Conservation (phyloP, 1,140 invertebrate species). For the Homalodisca vitripennis region DNA sequence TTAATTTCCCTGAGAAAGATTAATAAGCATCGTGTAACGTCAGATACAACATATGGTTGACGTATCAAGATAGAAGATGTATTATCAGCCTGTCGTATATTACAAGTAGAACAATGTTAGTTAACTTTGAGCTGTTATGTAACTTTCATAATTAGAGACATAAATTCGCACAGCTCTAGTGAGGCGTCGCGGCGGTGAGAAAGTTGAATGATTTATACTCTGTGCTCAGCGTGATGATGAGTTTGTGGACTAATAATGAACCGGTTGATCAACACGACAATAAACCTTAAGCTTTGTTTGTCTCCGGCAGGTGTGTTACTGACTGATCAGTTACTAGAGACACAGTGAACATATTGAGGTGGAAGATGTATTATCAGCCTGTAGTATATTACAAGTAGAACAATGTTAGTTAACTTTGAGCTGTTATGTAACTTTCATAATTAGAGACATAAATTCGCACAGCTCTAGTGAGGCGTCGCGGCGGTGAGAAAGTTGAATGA, state of each 20-base stretch:
- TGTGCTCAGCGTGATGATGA: neutral
- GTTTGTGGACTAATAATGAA: constrained; percentile 20
- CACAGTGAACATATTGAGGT: too few relatives aligned
- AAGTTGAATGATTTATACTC: constrained; percentile 15
- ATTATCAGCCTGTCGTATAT: too few relatives aligned
- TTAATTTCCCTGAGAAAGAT: too few relatives aligned
- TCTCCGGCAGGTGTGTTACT: too few relatives aligned
- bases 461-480: neutral
- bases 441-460: constrained; percentile 22
- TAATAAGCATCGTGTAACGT: too few relatives aligned
- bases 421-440: constrained; percentile 11
- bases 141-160: constrained; percentile 20
- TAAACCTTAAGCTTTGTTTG: too few relatives aligned
- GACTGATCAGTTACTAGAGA: too few relatives aligned
- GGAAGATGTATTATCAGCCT: too few relatives aligned
- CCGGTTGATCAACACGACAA: neutral
- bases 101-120: neutral
- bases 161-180: constrained; percentile 1
- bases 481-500: constrained; percentile 10
- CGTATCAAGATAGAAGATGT: too few relatives aligned
- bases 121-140: neutral
- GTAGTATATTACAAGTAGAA: neutral
- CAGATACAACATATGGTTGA: too few relatives aligned
- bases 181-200: too few relatives aligned
- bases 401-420: neutral